Conservation (phyloP, 2,888 invertebrate species). For the Drosophila melanosoma region DNA sequence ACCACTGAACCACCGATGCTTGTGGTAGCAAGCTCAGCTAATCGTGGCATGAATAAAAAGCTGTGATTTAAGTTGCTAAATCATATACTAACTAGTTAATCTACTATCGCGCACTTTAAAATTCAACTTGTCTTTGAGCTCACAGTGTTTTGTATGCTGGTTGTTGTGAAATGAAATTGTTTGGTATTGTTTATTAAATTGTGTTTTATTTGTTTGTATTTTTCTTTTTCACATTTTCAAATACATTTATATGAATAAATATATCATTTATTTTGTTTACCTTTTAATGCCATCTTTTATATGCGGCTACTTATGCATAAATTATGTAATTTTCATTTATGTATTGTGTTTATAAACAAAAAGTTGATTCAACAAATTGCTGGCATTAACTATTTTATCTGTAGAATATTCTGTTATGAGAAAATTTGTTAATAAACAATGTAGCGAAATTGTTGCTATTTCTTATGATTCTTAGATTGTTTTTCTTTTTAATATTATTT, state of each 20-base stretch:
- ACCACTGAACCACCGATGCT: constrained; percentile 80
- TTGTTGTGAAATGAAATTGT: background rate
- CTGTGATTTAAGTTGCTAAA: background rate
- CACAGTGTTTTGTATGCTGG: background rate
- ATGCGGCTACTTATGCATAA: constrained; percentile 69
- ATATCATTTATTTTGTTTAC: constrained; percentile 72
- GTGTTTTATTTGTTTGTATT: constrained; percentile 78
- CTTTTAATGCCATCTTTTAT: constrained; percentile 65
- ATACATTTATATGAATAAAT: constrained; percentile 82
- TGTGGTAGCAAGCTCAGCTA: background rate
- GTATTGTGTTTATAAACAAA: constrained; percentile 51
- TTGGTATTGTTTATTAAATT: constrained; percentile 72
- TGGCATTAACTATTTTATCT: constrained; percentile 55
- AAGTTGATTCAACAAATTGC: constrained; percentile 54
- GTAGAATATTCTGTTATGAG: constrained; percentile 39
- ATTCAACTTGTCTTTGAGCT: background rate
- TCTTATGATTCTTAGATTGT: constrained; percentile 36
- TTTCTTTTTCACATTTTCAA: constrained; percentile 77
- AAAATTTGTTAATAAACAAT: constrained; percentile 44
- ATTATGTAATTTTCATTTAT: constrained; percentile 52
- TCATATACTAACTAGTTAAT: background rate
- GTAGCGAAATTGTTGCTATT: constrained; percentile 51
- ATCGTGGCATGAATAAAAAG: background rate
- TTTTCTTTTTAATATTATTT: constrained; percentile 7
- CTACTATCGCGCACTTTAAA: background rate